Percentiles rank a stretch among this genome's conserved stretches.
These are phyloP conservation scores for Lepeophtheirus salmonis DNA, from an alignment of 1,140 invertebrate genomes.

Conservation along the genomic window DNA sequence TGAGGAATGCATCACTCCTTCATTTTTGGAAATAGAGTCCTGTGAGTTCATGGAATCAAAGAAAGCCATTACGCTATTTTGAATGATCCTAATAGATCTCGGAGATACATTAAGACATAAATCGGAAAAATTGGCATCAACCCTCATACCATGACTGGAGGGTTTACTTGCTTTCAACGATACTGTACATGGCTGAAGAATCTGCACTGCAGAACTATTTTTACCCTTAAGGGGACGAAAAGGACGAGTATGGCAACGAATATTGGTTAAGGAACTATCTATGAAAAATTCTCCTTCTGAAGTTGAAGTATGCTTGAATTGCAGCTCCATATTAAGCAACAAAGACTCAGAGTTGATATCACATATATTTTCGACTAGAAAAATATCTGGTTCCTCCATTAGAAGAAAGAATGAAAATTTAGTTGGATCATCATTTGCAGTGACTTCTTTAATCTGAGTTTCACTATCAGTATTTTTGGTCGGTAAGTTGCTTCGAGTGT, in stretches of 20 bases:
- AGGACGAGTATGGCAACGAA: constrained; percentile 8
- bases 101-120: constrained; percentile 10
- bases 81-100: neutral
- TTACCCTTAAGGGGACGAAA: neutral
- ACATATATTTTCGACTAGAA: constrained; percentile 8
- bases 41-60: neutral
- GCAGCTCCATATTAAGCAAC: constrained; percentile 4
- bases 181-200: neutral
- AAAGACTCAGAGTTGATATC: constrained; percentile 3
- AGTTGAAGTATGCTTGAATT: constrained; percentile 1
- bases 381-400: constrained; percentile 14
- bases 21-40: neutral
- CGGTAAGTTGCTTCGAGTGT: no score
- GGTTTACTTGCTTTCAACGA: neutral
- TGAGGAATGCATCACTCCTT: no score
- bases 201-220: constrained; percentile 8
- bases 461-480: no score
- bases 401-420: neutral
- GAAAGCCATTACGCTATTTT: neutral
- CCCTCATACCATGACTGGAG: neutral
- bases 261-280: neutral
- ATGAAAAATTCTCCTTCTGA: neutral
- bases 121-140: constrained; percentile 1
- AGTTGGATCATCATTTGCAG: neutral
- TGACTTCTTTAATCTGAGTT: neutral